Percentiles rank a stretch among this genome's conserved stretches.
These are phyloP conservation scores for Schizopygopsis malacanthus DNA, from an alignment of 2,797 vertebrate species.

Conservation along the genomic window DNA sequence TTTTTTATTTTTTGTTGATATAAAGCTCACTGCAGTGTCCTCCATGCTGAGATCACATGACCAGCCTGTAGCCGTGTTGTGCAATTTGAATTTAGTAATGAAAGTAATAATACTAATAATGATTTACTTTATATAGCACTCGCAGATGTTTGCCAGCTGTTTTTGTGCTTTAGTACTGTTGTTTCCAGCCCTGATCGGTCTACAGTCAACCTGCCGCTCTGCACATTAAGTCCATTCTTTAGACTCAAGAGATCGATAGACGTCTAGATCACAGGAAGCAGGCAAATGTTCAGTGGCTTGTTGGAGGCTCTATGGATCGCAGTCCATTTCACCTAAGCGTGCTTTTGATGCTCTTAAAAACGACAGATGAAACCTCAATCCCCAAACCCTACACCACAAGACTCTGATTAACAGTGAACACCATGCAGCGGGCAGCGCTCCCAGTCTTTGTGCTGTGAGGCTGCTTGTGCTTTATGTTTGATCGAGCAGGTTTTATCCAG, in stretches of 20 bases:
- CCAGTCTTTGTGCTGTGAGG: not conserved
- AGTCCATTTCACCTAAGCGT: slow-evolving; percentile 22
- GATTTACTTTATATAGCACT: not conserved
- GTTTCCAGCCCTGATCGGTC: not conserved
- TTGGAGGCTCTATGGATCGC: slow-evolving; percentile 33
- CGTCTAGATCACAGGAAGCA: slow-evolving; percentile 10
- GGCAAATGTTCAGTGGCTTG: slow-evolving; percentile 17
- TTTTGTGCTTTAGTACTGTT: not conserved
- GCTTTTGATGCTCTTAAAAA: slow-evolving; percentile 30
- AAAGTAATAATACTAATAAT: not conserved
- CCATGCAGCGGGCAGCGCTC: not conserved
- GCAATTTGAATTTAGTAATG: not conserved
- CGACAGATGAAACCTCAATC: slow-evolving; percentile 33
- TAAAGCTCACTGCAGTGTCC: not conserved
- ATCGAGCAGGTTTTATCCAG: not conserved
- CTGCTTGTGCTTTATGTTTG: not conserved
- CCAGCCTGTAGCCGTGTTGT: not conserved
- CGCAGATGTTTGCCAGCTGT: not conserved
- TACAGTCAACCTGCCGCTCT: slow-evolving; percentile 28
- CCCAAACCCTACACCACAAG: slow-evolving; percentile 8
- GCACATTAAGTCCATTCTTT: slow-evolving; percentile 63
- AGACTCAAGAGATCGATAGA: slow-evolving; percentile 32
- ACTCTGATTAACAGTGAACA: slow-evolving; percentile 28
- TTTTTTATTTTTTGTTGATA: not conserved
- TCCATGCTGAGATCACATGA: not conserved